Conservation (phyloP, 2,797 vertebrate genomes). For the Sebastes jordani region DNA sequence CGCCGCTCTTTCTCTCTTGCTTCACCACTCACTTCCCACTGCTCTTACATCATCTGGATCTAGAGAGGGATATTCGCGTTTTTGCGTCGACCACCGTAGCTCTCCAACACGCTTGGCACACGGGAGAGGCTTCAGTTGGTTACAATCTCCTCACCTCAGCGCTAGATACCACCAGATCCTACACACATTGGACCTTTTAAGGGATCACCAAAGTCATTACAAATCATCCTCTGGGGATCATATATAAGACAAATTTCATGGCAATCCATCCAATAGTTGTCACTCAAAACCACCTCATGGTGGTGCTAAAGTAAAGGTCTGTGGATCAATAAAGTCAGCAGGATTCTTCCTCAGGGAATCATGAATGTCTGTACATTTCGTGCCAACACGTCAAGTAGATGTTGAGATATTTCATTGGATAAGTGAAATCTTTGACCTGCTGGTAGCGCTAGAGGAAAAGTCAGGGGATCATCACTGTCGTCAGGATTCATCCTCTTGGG, state of each 20-base stretch:
- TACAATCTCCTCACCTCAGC: too few relatives aligned
- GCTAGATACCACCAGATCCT: too few relatives aligned
- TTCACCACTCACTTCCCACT: too few relatives aligned
- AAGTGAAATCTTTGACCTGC: background rate
- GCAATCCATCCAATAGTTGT: background rate
- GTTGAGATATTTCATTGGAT: background rate
- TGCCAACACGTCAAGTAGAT: background rate
- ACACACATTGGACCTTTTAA: background rate
- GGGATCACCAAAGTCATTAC: background rate
- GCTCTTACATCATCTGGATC: too few relatives aligned
- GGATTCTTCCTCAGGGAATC: background rate
- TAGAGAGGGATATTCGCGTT: too few relatives aligned
- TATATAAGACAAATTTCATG: background rate
- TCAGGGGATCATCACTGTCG: background rate
- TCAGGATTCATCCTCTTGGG: background rate
- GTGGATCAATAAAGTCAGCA: background rate
- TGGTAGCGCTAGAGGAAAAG: background rate
- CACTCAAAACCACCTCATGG: background rate
- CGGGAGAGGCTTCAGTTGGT: too few relatives aligned
- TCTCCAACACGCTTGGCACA: too few relatives aligned
- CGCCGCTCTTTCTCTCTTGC: too few relatives aligned
- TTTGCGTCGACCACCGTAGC: fast-evolving
- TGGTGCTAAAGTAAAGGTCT: background rate
- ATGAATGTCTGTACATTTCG: background rate
- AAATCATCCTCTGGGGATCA: too few relatives aligned